Base-by-base conservation (phyloP, 1,140 invertebrate genomes). In the Lasioglossum baleicum region DNA sequence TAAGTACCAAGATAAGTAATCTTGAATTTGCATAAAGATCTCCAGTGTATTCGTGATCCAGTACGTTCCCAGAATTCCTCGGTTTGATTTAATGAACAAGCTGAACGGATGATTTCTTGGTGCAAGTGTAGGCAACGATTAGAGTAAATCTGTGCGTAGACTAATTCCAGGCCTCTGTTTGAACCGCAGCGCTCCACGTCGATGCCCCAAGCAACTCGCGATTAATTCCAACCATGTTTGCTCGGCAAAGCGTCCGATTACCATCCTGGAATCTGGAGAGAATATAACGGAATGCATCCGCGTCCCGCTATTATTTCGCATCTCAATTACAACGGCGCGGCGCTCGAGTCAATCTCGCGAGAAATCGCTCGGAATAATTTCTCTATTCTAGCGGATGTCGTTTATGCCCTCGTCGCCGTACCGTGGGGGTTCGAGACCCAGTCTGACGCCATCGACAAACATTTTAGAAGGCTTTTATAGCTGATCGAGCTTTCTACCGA, bases 311-410 rank as follows among this genome's bases (percentile, higher is more conserved):
- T 80, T 67, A 75, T 67, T 80, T 67, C 63, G 63, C 71, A 80
- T 75, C 64, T 80, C 77, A 80, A 75, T 80, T 80, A 66, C 77
- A 51, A 48, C 51, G 20, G 53, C 44, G 44, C 7, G 44, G 44
- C 44, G 26, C 17, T 35, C 13, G 26, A 74, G 70, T 80, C 53
- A 60, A 67, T 75, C 44, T 40, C 42, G 64, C 63, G 71, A 74
- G 77, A 80, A 80, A 79, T 66, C 22, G 70, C 48, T n/a, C 63
- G 77, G 42, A 79, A 80, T 74, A 80, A 80, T 80, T 75, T 63
- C 63, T 10, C 40, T 22, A 60, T 80, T 80, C 67, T 75, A 40
- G 26, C 13, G 56, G 48, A 74, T 40, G 26, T 75, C 26, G 42
- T n/a, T 63, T 2, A 35, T 35, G 35, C 5, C 35, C 5, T 35